Percentiles rank a stretch among this genome's conserved stretches.
phyloP scores from a whole-genome alignment of 1,140 invertebrate genomes.

The Brachionus plicatilis region DNA sequence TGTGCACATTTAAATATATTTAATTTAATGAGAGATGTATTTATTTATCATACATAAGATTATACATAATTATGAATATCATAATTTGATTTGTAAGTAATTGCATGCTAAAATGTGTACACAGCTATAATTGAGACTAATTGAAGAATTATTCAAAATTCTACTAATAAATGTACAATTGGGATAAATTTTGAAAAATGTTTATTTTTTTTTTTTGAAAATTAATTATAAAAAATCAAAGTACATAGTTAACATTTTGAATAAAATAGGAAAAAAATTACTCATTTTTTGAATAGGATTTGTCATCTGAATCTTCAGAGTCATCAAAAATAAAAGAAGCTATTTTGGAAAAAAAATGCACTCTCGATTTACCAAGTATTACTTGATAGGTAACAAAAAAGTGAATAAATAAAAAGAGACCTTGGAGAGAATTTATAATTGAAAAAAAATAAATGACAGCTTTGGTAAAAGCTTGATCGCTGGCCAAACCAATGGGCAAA shows the following conservation, averaged over 20 bases:
- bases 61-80: too few species aligned
- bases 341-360: neutral
- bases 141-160: too few species aligned
- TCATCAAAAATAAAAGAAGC: neutral
- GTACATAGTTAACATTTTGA: neutral
- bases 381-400: constrained; percentile 26
- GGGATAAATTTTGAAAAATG: too few species aligned
- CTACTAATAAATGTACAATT: too few species aligned
- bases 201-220: neutral
- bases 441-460: constrained; percentile 11
- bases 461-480: neutral
- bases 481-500: neutral
- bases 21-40: neutral
- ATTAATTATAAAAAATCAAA: neutral
- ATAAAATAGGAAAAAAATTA: neutral
- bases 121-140: too few species aligned
- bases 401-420: constrained; percentile 11
- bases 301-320: neutral
- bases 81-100: too few species aligned
- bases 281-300: neutral
- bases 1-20: neutral
- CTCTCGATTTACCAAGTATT: neutral
- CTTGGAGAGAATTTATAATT: neutral
- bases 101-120: too few species aligned
- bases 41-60: too few species aligned